Base-by-base conservation (phyloP, 1,140 invertebrate genomes). In the Zaprionus camerounensis region DNA sequence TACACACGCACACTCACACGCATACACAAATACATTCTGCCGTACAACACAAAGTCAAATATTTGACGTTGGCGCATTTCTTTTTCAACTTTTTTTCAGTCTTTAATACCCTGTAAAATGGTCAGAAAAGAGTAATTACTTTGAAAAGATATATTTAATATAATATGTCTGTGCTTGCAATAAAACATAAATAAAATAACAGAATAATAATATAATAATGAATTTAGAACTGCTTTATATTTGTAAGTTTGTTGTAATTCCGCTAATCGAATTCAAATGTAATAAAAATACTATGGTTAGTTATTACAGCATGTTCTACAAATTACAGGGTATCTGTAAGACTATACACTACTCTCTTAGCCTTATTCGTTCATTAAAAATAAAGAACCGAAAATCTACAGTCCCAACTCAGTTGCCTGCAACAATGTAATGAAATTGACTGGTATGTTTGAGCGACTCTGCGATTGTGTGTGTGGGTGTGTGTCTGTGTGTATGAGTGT, bases 351-450 rank as follows among this genome's bases (percentile, higher is more conserved):
- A 56, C 46, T 38, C 67, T 71, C 51, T 11, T 51, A 12, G 15
- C 22, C n/a, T 53, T 79, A 71, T 69, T 66, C 55, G 66, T 57
- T 67, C 73, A 70, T 83, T 83, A 73, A 17, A 83, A 78, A 34
- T 34, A 86, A 77, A 70, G 36, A 57, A 70, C 34, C 26, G 17
- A 56, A 80, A 74, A 51, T 67, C 53, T 38, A 71, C 15, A 70
- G 67, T 65, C 49, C 58, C 28, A 28, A 53, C 44, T 56, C 56
- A 65, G 41, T 66, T 56, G 55, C 68, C 71, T 61, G 57, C 80
- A 87, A 81, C 83, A 88, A 88, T 76, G 74, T 87, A 83, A 87
- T 83, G 84, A 87, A 87, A 87, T 87, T 88, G 84, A 87, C 83
- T 71, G 63, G 61, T 57, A 46, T 49, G 49, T 49, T 55, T 34